Base-by-base conservation (phyloP, 2,888 invertebrate genomes). In the Minunthozetes semirufus region DNA sequence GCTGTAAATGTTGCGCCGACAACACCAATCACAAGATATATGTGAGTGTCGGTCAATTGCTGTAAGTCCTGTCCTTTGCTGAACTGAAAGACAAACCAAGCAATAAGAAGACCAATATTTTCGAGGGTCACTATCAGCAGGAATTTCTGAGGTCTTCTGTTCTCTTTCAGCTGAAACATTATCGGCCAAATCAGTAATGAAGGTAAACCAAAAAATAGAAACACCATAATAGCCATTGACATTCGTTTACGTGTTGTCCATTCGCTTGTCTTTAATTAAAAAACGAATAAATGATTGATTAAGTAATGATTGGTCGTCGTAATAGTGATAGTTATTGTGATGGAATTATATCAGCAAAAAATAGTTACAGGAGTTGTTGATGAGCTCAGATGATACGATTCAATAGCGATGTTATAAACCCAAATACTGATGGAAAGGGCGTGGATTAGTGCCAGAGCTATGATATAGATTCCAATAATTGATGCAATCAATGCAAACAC, bases 131-230 rank as follows among this genome's bases (percentile, higher is more conserved):
- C 27, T 0, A 79, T 70, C 13, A 77, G 8, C 0, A 79, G 68
- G 71, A 78, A 79, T 22, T 77, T 75, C 9, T 77, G 48, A 9
- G 79, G 78, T 15, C 78, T 75, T 50, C 76, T 74, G 13, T 73
- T 46, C 56, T 78, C 76, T 17, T 74, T 74, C 8, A 73, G 29
- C 13, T 73, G 66, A 73, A 73, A 73, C 73, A 79, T 78, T 33
- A 79, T 76, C 0, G 79, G 79, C 79, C 79, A 79, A 25, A 78
- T 76, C 8, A 78, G 73, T 5, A 79, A 73, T 1, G 80, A 80
- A 6, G 80, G 80, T 11, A 79, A 27, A 1, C 79, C 79, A 48
- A 80, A 80, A 42, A 79, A 76, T 25, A 78, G 59, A 42, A 80
- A 78, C 6, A 78, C 74, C 27, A 79, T 68, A 13, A 77, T 70